Percentiles rank a stretch among this genome's conserved stretches.
Conservation (phyloP, 2,113 vertebrate genomes). For the Grammomys dolichurus region DNA sequence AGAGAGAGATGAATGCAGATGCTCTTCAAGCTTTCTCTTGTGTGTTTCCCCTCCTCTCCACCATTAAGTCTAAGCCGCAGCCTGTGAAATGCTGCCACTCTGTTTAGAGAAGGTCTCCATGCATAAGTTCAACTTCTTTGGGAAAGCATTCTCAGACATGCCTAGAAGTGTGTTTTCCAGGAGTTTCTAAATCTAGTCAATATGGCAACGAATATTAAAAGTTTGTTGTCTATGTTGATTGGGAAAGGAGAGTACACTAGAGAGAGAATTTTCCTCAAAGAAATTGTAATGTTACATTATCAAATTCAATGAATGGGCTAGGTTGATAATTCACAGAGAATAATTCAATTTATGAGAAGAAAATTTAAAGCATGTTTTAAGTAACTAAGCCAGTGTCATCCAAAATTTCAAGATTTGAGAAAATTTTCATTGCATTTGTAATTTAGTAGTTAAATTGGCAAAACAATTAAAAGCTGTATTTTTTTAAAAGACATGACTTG, state of each 20-base stretch:
- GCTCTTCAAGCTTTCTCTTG: background rate
- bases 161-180: too few relatives aligned
- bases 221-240: accelerated
- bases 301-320: background rate
- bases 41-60: accelerated
- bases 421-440: background rate
- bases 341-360: background rate
- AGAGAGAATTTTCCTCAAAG: background rate
- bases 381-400: background rate
- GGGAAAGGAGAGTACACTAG: background rate
- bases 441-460: slow-evolving; percentile 11
- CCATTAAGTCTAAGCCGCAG: too few relatives aligned
- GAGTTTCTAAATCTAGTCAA: background rate
- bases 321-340: background rate
- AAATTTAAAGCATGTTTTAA: slow-evolving; percentile 17
- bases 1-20: background rate
- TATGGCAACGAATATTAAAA: background rate
- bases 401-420: background rate
- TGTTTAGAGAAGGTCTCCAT: background rate
- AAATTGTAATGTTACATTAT: background rate
- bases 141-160: background rate
- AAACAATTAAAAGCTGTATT: background rate
- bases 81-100: background rate
- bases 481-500: slow-evolving; percentile 56
- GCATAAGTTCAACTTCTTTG: background rate